phyloP scores from a whole-genome alignment of 35 echinoderm and acorn worm genomes.

The Apostichopus parvimensis region DNA sequence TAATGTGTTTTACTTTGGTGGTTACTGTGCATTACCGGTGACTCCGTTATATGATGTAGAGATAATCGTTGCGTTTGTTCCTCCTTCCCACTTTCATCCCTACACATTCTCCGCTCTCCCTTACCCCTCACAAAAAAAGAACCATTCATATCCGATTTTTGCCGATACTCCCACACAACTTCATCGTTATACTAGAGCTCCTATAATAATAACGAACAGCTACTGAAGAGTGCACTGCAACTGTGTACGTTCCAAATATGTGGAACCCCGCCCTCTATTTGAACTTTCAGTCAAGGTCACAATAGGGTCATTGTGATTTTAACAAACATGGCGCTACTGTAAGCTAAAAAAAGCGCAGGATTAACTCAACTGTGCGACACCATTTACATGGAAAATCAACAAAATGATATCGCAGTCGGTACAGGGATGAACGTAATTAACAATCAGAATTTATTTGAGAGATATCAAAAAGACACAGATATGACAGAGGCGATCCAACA shows the following conservation, averaged over 20 bases:
- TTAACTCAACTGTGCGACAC: conserved; percentile 17
- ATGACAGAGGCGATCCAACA: conserved; percentile 36
- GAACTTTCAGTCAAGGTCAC: conserved; percentile 15
- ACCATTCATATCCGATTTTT: too few relatives aligned
- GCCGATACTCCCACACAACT: too few relatives aligned
- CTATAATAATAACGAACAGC: too few relatives aligned
- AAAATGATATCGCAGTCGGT: conserved; percentile 12
- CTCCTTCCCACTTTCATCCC: too few relatives aligned
- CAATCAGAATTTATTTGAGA: conserved; percentile 16
- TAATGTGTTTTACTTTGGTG: too few relatives aligned
- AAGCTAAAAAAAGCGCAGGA: conserved; percentile 30
- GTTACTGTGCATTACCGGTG: too few relatives aligned
- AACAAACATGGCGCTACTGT: conserved; percentile 50
- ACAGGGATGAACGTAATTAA: conserved; percentile 24
- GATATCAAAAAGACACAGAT: conserved; percentile 38
- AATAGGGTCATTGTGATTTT: conserved; percentile 40
- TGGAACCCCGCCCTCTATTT: conserved; percentile 40
- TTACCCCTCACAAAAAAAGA: too few relatives aligned
- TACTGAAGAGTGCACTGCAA: too few relatives aligned
- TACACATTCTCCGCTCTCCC: too few relatives aligned
- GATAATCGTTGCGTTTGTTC: too few relatives aligned
- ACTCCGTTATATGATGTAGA: too few relatives aligned
- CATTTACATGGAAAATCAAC: conserved; percentile 4
- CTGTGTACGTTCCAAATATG: background rate
- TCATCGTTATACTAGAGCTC: too few relatives aligned